Conservation (phyloP, 2,888 invertebrate genomes). For the Camptogramma bilineatum region DNA sequence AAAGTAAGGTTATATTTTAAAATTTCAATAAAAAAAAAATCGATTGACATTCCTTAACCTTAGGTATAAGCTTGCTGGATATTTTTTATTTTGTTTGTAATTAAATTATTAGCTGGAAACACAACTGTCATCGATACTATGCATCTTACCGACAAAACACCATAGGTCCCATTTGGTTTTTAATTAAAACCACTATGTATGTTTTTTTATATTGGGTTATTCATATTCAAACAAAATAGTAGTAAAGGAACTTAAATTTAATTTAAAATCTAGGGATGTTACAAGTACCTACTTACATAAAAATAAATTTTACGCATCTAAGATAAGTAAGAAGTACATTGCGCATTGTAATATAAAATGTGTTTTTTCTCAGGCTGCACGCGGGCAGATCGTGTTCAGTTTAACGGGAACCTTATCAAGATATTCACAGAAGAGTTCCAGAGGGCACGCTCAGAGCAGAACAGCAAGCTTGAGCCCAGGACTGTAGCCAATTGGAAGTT, state of each 20-base stretch:
- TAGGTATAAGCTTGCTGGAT: background rate
- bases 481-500: constrained; percentile 96
- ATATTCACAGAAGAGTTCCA: constrained; percentile 93
- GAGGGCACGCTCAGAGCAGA: constrained; percentile 67
- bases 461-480: constrained; percentile 70
- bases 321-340: background rate
- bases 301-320: no score
- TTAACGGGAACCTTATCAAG: constrained; percentile 93
- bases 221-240: background rate
- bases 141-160: background rate
- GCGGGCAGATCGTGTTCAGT: constrained; percentile 90
- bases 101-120: background rate
- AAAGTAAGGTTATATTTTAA: constrained; percentile 64
- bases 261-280: background rate
- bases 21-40: constrained; percentile 21
- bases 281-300: background rate
- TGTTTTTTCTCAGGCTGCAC: constrained; percentile 85
- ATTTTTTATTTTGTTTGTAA: background rate
- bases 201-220: background rate
- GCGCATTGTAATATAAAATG: background rate
- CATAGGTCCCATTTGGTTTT: background rate
- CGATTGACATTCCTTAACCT: constrained; percentile 14
- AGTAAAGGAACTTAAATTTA: background rate
- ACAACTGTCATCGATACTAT: background rate
- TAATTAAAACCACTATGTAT: background rate